phyloP scores from a whole-genome alignment of 2,888 invertebrate species.

The Seira ritae region DNA sequence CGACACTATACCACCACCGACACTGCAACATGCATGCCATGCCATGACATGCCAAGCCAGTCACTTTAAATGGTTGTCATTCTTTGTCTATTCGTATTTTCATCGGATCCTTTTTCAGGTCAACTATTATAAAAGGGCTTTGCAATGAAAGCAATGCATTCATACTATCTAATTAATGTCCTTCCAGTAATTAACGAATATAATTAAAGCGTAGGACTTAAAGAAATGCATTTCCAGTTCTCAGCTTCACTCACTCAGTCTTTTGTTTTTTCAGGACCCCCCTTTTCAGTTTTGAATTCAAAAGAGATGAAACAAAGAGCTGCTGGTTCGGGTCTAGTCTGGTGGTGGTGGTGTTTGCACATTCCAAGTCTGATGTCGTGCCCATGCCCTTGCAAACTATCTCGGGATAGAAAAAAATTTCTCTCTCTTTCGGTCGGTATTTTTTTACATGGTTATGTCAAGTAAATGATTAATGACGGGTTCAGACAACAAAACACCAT shows the following conservation, averaged over 20 bases:
- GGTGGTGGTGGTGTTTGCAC: background rate
- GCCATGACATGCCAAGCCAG: no score
- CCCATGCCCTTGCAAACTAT: slow-evolving; percentile 20
- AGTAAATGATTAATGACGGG: slow-evolving; percentile 61
- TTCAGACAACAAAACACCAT: slow-evolving; percentile 51
- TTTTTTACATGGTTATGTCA: slow-evolving; percentile 43
- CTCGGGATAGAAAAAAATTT: slow-evolving; percentile 11
- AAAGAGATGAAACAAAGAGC: background rate
- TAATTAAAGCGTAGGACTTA: slow-evolving; percentile 1
- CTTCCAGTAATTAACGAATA: slow-evolving; percentile 3
- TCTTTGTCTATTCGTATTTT: no score
- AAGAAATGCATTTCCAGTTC: background rate
- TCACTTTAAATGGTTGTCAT: no score
- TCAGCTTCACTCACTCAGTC: no score
- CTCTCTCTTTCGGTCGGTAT: slow-evolving; percentile 3
- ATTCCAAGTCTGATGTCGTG: background rate
- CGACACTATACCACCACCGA: background rate
- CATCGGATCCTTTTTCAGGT: no score
- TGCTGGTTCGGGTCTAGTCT: no score
- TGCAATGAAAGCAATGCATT: no score
- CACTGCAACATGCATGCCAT: no score
- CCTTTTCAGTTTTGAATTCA: slow-evolving; percentile 19
- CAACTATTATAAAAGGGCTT: no score
- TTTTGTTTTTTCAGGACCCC: slow-evolving; percentile 1
- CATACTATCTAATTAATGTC: background rate